Percentiles rank a stretch among this genome's conserved stretches.
phyloP scores from a whole-genome alignment of 2,113 vertebrate genomes.

The Bos taurus region DNA sequence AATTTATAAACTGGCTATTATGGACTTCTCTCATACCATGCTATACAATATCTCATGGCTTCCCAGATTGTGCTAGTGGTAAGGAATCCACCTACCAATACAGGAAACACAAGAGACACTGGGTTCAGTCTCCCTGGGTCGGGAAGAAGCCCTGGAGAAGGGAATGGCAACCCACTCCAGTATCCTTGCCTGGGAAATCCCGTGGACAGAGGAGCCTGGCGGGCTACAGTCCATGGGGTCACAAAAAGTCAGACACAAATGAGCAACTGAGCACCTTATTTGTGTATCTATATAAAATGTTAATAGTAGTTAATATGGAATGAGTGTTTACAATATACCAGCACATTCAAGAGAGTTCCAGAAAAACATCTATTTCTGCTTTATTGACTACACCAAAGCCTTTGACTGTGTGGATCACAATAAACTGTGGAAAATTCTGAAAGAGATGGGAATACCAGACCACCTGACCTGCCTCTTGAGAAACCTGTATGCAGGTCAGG shows the following conservation, averaged over 20 bases:
- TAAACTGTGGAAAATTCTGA: too few relatives aligned
- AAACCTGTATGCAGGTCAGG: too few relatives aligned
- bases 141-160: background rate
- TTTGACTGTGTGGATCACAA: too few relatives aligned
- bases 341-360: background rate
- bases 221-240: background rate
- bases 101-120: background rate
- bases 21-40: background rate
- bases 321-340: background rate
- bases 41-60: background rate
- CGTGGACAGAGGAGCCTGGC: background rate
- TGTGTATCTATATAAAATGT: background rate
- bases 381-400: too few relatives aligned
- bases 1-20: background rate
- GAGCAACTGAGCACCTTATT: background rate
- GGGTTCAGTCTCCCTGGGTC: background rate
- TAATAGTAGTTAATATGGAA: background rate
- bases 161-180: background rate
- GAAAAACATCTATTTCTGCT: too few relatives aligned
- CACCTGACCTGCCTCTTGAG: too few relatives aligned
- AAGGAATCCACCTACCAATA: background rate
- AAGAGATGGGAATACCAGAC: too few relatives aligned
- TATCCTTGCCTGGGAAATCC: background rate
- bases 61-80: background rate
- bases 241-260: background rate